Percentiles rank a stretch among this genome's conserved stretches.
Evolutionary conservation across 2,113 vertebrate genomes (phyloP).

Genomic region (Pycnonotus jocosus): DNA sequence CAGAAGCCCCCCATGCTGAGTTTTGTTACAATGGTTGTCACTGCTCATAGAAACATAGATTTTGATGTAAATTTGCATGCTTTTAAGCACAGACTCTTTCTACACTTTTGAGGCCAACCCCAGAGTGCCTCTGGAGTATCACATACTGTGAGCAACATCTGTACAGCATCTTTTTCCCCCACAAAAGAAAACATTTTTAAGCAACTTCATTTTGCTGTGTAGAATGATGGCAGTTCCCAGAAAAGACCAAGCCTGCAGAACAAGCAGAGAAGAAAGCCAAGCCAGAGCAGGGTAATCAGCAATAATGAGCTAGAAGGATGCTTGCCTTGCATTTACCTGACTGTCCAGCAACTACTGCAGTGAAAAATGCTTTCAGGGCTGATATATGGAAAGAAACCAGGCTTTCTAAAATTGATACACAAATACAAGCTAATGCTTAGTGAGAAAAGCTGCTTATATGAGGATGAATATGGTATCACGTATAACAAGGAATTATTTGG

Average conservation of each 20-base stretch:
- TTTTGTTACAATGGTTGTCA: neutral
- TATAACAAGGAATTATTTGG: slow-evolving; percentile 46
- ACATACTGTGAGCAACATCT: neutral
- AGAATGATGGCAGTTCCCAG: neutral
- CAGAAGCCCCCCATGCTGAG: fast-evolving
- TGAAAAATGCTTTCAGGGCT: slow-evolving; percentile 12
- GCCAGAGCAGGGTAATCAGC: neutral
- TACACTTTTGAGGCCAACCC: neutral
- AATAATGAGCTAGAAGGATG: neutral
- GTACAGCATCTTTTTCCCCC: neutral
- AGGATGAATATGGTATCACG: slow-evolving; percentile 25
- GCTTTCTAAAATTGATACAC: slow-evolving; percentile 15
- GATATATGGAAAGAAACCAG: neutral
- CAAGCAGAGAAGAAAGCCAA: neutral
- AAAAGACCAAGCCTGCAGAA: neutral
- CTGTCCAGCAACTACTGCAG: neutral
- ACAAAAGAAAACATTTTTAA: neutral
- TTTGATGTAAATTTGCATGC: neutral
- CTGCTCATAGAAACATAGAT: neutral
- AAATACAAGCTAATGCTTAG: slow-evolving; percentile 37
- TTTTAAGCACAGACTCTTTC: neutral
- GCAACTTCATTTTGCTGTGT: neutral
- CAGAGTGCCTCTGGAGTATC: neutral
- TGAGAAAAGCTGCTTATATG: slow-evolving; percentile 48
- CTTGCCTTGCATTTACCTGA: slow-evolving; percentile 36